phyloP scores from a whole-genome alignment of 2,113 vertebrate genomes.

The Aphyosemion australe region DNA sequence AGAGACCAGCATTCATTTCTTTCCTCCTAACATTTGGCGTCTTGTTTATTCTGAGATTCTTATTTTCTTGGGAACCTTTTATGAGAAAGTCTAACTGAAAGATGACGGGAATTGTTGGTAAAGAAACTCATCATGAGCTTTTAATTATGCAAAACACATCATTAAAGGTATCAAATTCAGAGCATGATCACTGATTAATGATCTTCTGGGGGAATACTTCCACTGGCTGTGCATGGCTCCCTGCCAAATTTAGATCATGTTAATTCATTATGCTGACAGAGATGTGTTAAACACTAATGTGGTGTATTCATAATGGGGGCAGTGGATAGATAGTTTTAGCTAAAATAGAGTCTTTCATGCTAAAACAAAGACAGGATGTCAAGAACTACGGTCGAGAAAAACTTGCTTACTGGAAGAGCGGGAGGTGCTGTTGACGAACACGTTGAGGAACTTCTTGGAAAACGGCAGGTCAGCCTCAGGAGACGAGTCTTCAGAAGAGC shows the following conservation, averaged over 20 bases:
- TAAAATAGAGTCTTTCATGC: background rate
- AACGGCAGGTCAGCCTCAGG: slow-evolving; percentile 94
- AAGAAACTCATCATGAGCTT: slow-evolving; percentile 20
- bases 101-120: slow-evolving; percentile 22
- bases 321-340: slow-evolving; percentile 9
- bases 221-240: slow-evolving; percentile 6
- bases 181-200: slow-evolving; percentile 38
- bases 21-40: background rate
- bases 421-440: slow-evolving; percentile 97
- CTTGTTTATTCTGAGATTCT: background rate
- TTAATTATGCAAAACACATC: slow-evolving; percentile 56
- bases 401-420: slow-evolving; percentile 93
- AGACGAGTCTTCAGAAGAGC: slow-evolving; percentile 88
- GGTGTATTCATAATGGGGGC: slow-evolving; percentile 9
- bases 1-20: background rate
- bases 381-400: background rate
- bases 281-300: slow-evolving; percentile 22
- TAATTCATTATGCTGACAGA: slow-evolving; percentile 45
- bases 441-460: slow-evolving; percentile 98
- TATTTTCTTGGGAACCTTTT: too few relatives aligned
- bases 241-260: slow-evolving; percentile 48
- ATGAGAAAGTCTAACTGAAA: background rate
- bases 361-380: too few relatives aligned
- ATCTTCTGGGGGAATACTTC: slow-evolving; percentile 17
- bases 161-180: slow-evolving; percentile 40